phyloP scores from a whole-genome alignment of 2,797 vertebrate genomes.

The Hippopotamyrus pictus region DNA sequence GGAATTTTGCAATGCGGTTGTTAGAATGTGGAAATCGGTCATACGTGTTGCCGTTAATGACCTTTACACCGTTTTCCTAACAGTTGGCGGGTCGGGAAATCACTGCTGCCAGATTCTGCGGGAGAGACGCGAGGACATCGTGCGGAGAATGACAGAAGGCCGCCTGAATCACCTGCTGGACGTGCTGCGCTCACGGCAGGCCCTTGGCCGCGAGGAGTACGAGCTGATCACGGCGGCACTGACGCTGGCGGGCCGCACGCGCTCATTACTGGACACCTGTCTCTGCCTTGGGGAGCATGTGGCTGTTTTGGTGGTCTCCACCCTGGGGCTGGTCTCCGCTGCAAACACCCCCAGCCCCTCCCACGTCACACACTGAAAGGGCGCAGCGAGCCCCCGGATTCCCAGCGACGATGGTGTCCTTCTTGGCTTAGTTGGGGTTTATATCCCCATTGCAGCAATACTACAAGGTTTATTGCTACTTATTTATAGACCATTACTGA shows the following conservation, averaged over 20 bases:
- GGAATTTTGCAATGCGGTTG: not conserved
- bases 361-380: not conserved
- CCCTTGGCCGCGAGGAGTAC: constrained; percentile 46
- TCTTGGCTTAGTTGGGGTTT: not conserved
- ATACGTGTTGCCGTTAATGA: not conserved
- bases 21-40: not conserved
- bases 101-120: constrained; percentile 39
- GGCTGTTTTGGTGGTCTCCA: constrained; percentile 42
- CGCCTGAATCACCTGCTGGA: constrained; percentile 58
- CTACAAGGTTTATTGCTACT: not conserved
- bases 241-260: constrained; percentile 48
- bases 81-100: not conserved
- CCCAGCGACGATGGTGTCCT: not conserved
- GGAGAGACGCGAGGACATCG: constrained; percentile 42
- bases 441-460: not conserved
- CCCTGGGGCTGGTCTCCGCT: constrained; percentile 37
- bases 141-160: constrained; percentile 60
- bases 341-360: not conserved
- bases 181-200: constrained; percentile 45
- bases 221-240: constrained; percentile 49
- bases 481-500: not conserved
- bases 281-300: constrained; percentile 55
- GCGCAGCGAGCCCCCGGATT: not conserved
- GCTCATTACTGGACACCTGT: constrained; percentile 60
- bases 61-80: not conserved